A percentile compares a stretch with the other conserved stretches of the same genome.
phyloP scores from a whole-genome alignment of 1,140 invertebrate genomes.

The Paraescarpia echinospica region DNA sequence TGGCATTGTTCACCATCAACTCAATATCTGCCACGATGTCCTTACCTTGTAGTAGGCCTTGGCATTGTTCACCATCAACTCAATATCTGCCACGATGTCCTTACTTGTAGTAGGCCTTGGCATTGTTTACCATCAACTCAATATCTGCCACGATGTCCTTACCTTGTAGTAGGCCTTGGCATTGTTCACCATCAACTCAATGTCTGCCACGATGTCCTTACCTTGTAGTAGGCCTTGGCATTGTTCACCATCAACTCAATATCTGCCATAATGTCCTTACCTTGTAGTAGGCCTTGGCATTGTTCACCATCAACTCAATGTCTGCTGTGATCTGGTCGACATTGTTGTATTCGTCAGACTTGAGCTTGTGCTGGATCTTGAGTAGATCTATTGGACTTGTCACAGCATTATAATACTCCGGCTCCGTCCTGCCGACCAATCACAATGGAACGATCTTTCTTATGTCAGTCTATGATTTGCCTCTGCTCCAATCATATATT shows the following conservation, averaged over 20 bases:
- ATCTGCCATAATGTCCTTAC: too few species aligned
- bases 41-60: slow-evolving; percentile 93
- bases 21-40: slow-evolving; percentile 90
- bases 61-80: slow-evolving; percentile 92
- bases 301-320: slow-evolving; percentile 87
- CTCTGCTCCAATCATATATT: too few species aligned
- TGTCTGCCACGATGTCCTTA: slow-evolving; percentile 77
- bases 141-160: slow-evolving; percentile 93
- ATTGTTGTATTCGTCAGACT: slow-evolving; percentile 87
- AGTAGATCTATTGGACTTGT: slow-evolving; percentile 90
- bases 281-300: slow-evolving; percentile 94
- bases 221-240: neutral
- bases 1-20: slow-evolving; percentile 93
- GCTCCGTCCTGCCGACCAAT: slow-evolving; percentile 49
- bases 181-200: slow-evolving; percentile 90
- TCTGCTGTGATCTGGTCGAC: slow-evolving; percentile 88
- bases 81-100: slow-evolving; percentile 89
- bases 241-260: too few species aligned
- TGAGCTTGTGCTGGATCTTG: slow-evolving; percentile 93
- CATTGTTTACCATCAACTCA: slow-evolving; percentile 90
- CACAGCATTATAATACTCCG: slow-evolving; percentile 68
- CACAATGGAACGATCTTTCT: neutral
- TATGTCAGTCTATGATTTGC: neutral
- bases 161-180: slow-evolving; percentile 94
- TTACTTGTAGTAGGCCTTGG: slow-evolving; percentile 92